These are phyloP conservation scores for Bubo blakistoni DNA, from an alignment of 2,113 vertebrate species.

Conservation along the genomic window DNA sequence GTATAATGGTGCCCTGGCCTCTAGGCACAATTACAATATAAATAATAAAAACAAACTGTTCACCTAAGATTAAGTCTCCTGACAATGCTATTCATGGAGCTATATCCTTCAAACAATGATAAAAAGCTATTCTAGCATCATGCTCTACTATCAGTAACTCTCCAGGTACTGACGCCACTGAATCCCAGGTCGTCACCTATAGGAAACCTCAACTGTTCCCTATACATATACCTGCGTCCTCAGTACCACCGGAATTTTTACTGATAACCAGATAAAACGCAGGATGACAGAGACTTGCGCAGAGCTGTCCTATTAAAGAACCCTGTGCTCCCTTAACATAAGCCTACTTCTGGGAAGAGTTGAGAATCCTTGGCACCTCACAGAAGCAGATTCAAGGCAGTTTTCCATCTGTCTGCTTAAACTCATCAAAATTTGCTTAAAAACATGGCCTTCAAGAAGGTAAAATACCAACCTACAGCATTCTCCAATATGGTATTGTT, in stretches of 20 bases:
- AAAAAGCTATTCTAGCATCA: neutral
- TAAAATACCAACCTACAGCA: constrained; percentile 5
- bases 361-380: neutral
- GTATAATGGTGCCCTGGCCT: neutral
- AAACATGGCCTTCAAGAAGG: neutral
- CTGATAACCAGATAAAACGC: neutral
- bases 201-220: neutral
- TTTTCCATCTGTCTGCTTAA: constrained; percentile 34
- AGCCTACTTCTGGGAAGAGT: neutral
- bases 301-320: neutral
- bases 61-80: constrained; percentile 16
- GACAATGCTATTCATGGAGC: neutral
- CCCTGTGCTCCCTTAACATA: neutral
- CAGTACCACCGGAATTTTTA: neutral
- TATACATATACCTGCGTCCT: rapidly evolving
- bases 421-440: neutral
- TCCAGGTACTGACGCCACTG: neutral
- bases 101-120: neutral
- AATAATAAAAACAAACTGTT: constrained; percentile 51
- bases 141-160: neutral
- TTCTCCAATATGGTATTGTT: neutral
- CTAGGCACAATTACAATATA: constrained; percentile 26
- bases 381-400: neutral
- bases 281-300: neutral
- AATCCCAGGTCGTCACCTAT: neutral